Conservation (phyloP, 2,797 vertebrate genomes). For the Fistularia tabacaria region DNA sequence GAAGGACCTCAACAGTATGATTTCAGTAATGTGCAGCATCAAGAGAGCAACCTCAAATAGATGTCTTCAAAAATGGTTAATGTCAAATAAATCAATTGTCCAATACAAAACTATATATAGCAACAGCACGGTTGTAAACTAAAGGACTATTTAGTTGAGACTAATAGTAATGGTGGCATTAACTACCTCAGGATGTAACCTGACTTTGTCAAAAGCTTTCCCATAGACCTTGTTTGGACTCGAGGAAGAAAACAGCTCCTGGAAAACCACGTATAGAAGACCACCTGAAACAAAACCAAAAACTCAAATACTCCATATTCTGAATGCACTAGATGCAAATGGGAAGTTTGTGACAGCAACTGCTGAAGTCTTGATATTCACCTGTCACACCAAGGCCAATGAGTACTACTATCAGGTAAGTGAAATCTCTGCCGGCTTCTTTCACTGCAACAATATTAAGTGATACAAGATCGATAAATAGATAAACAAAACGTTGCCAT, state of each 20-base stretch:
- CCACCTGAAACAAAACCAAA: slow-evolving; percentile 75
- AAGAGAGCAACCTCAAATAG: no score
- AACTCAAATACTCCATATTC: neutral
- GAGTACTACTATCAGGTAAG: slow-evolving; percentile 88
- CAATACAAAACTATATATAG: no score
- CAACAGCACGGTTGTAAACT: no score
- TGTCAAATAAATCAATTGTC: no score
- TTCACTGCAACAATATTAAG: slow-evolving; percentile 75
- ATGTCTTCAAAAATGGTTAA: no score
- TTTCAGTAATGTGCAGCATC: no score
- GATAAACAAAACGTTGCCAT: neutral
- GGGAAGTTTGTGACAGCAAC: neutral
- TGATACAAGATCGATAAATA: neutral
- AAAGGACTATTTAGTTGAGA: no score
- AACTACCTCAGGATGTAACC: slow-evolving; percentile 85
- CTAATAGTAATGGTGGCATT: no score
- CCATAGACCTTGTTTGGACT: slow-evolving; percentile 93
- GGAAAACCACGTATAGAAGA: slow-evolving; percentile 91
- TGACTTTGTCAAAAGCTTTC: slow-evolving; percentile 87
- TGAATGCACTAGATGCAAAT: neutral
- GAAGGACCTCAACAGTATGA: neutral
- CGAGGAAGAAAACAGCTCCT: slow-evolving; percentile 91
- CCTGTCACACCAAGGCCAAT: slow-evolving; percentile 89
- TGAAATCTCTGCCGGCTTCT: slow-evolving; percentile 89
- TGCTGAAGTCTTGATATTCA: slow-evolving; percentile 44